Conservation (phyloP, 2,113 vertebrate species). For the Amblyornis subalaris region DNA sequence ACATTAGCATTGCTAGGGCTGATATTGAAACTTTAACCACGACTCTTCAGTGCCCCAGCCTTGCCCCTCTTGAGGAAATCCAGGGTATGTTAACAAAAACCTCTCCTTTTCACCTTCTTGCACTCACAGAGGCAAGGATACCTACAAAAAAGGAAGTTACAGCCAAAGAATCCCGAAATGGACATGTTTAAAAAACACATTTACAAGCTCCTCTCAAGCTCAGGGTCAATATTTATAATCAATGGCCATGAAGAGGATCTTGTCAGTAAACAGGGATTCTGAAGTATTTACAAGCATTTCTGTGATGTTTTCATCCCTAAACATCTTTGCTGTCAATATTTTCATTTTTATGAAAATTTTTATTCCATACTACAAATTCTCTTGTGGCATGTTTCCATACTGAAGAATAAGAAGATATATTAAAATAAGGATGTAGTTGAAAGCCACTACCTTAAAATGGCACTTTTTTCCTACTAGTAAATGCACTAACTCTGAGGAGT, state of each 20-base stretch:
- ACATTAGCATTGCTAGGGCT: neutral
- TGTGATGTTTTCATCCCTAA: neutral
- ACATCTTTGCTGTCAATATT: neutral
- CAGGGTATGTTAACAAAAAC: neutral
- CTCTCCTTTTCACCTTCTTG: neutral
- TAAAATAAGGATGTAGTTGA: neutral
- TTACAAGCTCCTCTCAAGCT: neutral
- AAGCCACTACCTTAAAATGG: neutral
- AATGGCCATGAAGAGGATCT: neutral
- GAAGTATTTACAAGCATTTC: neutral
- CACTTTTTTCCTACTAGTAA: neutral
- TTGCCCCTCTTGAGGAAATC: neutral
- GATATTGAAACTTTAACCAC: neutral
- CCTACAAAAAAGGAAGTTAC: neutral
- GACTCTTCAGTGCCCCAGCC: neutral
- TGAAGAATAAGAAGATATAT: neutral
- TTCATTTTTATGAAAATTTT: neutral
- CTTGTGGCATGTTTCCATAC: neutral
- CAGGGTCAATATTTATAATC: neutral
- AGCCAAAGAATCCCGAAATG: neutral
- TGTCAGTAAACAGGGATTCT: neutral
- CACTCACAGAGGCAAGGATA: neutral
- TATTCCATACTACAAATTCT: neutral
- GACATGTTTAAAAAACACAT: neutral
- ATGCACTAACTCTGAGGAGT: neutral